Conservation (phyloP, 1,140 invertebrate species). For the Drosophila nikananu region DNA sequence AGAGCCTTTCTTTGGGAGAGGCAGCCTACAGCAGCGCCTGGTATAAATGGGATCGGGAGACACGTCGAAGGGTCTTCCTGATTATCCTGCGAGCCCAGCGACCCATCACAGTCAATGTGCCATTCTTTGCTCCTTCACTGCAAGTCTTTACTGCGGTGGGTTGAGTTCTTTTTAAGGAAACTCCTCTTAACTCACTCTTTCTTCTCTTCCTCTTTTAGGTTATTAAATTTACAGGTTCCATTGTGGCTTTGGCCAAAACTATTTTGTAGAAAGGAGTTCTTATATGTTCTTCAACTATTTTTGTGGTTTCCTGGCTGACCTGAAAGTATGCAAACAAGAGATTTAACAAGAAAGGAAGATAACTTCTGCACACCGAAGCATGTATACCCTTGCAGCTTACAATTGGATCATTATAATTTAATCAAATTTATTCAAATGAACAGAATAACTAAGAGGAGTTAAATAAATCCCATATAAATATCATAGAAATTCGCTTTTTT, state of each 20-base stretch:
- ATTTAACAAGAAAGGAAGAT: too few relatives aligned
- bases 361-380: too few relatives aligned
- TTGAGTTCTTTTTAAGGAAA: neutral
- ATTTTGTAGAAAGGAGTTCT: constrained; percentile 38
- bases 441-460: too few relatives aligned
- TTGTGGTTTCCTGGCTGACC: constrained; percentile 10
- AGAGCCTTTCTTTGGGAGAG: constrained; percentile 62
- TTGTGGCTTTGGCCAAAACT: constrained; percentile 72
- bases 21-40: constrained; percentile 58
- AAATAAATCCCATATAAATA: too few relatives aligned
- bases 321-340: constrained; percentile 32
- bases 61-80: constrained; percentile 51
- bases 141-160: constrained; percentile 58
- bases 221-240: constrained; percentile 72
- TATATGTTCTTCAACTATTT: neutral
- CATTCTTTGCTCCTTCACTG: constrained; percentile 61
- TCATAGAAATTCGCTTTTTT: too few relatives aligned
- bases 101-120: constrained; percentile 57
- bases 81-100: constrained; percentile 60
- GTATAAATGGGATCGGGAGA: constrained; percentile 59
- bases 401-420: too few relatives aligned
- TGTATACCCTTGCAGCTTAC: too few relatives aligned
- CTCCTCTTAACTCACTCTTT: neutral
- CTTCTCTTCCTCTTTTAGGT: constrained; percentile 27
- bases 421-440: too few relatives aligned